phyloP scores from a whole-genome alignment of 2,888 invertebrate genomes.

The Temnothorax ravouxi region DNA sequence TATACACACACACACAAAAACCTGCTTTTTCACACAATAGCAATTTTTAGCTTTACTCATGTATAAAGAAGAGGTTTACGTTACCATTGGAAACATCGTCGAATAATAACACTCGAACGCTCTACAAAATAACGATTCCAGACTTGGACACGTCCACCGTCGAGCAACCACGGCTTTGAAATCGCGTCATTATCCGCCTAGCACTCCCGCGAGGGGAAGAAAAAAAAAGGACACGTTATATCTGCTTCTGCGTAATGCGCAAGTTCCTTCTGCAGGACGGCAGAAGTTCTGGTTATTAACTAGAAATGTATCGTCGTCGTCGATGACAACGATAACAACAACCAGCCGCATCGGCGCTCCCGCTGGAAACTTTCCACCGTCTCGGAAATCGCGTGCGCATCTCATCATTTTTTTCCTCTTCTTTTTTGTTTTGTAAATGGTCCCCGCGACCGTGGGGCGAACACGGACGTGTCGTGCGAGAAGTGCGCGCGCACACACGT shows the following conservation, averaged over 20 bases:
- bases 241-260: conserved; percentile 41
- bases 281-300: conserved; percentile 67
- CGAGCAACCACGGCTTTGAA: conserved; percentile 25
- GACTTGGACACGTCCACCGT: background rate
- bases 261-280: conserved; percentile 41
- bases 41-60: background rate
- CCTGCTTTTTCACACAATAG: background rate
- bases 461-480: conserved; percentile 41
- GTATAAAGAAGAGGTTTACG: background rate
- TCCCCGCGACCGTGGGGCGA: background rate
- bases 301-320: conserved; percentile 59
- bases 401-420: background rate
- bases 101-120: background rate
- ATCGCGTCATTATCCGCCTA: conserved; percentile 41
- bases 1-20: background rate
- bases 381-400: conserved; percentile 36
- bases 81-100: background rate
- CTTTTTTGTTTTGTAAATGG: conserved; percentile 37
- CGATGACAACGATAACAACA: conserved; percentile 19
- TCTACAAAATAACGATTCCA: conserved; percentile 30
- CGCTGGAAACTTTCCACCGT: conserved; percentile 66
- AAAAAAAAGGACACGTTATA: conserved; percentile 21
- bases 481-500: conserved; percentile 32
- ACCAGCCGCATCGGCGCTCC: conserved; percentile 9
- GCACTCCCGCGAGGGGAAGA: conserved; percentile 16